Conservation (phyloP, 2,113 vertebrate species). For the Notothenia rossii region DNA sequence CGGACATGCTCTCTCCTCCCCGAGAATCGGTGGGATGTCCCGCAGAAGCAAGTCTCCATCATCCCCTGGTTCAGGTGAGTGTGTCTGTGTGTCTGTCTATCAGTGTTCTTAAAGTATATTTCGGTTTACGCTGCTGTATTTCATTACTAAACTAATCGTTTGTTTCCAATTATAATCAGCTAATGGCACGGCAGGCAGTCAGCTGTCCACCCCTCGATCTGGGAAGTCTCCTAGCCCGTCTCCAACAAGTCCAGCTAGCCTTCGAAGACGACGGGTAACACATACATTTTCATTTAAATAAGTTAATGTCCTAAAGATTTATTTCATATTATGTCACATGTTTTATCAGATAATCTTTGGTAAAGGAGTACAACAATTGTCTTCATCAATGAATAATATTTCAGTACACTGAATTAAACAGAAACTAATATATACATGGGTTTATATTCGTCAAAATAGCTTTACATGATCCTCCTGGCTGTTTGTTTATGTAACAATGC, state of each 20-base stretch:
- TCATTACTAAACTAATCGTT: constrained; percentile 2
- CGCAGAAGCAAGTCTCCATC: constrained; percentile 96
- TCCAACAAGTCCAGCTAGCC: constrained; percentile 96
- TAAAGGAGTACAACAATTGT: background rate
- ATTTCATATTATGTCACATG: constrained; percentile 1
- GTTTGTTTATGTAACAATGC: background rate
- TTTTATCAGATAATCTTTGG: background rate
- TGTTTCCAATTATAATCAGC: constrained; percentile 79
- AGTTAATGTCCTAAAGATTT: background rate
- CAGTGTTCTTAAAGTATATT: background rate
- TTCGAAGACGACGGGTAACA: constrained; percentile 94
- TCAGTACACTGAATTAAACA: background rate
- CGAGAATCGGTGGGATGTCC: constrained; percentile 89
- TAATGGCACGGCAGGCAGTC: constrained; percentile 97
- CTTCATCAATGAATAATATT: background rate
- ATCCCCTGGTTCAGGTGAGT: constrained; percentile 92
- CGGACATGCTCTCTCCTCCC: constrained; percentile 87
- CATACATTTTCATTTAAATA: background rate
- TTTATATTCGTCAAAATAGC: background rate
- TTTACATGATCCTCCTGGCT: background rate
- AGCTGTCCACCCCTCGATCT: constrained; percentile 96
- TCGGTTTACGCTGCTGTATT: background rate
- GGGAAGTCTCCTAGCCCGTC: constrained; percentile 97
- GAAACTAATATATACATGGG: background rate
- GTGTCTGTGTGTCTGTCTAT: background rate